Conservation (phyloP, 2,113 vertebrate genomes). For the Aplodontia rufa region DNA sequence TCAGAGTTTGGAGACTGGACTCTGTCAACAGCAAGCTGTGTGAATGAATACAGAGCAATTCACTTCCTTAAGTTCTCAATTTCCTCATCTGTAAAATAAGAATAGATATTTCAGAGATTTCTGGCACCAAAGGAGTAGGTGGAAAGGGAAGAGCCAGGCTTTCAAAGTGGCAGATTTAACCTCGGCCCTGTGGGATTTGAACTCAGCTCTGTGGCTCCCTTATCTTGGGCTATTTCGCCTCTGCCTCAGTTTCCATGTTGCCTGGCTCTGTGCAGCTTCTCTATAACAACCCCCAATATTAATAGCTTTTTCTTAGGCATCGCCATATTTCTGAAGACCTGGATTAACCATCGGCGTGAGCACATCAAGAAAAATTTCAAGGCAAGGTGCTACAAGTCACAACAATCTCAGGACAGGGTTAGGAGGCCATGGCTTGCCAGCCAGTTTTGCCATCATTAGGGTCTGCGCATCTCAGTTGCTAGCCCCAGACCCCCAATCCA, state of each 20-base stretch:
- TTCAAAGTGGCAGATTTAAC: not conserved
- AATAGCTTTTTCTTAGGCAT: not conserved
- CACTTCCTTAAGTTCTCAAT: not conserved
- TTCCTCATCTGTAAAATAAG: not conserved
- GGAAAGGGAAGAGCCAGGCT: not conserved
- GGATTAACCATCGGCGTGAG: not conserved
- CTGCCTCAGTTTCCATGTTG: not conserved
- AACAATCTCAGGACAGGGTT: not conserved
- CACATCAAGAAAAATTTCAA: not conserved
- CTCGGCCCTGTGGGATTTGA: not conserved
- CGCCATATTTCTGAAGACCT: not conserved
- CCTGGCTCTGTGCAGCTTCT: not conserved
- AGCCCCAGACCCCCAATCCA: fast-evolving
- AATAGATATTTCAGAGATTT: not conserved
- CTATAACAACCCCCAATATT: no score
- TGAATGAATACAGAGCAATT: not conserved
- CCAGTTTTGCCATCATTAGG: not conserved
- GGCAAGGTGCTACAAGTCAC: not conserved
- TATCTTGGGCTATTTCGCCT: not conserved
- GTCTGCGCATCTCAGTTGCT: fast-evolving
- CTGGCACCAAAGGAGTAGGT: not conserved
- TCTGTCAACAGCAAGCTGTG: not conserved
- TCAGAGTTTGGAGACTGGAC: not conserved
- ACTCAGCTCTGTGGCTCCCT: not conserved
- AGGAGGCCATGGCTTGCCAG: not conserved